phyloP scores from a whole-genome alignment of 2,113 vertebrate species.

The Pyxicephalus adspersus region DNA sequence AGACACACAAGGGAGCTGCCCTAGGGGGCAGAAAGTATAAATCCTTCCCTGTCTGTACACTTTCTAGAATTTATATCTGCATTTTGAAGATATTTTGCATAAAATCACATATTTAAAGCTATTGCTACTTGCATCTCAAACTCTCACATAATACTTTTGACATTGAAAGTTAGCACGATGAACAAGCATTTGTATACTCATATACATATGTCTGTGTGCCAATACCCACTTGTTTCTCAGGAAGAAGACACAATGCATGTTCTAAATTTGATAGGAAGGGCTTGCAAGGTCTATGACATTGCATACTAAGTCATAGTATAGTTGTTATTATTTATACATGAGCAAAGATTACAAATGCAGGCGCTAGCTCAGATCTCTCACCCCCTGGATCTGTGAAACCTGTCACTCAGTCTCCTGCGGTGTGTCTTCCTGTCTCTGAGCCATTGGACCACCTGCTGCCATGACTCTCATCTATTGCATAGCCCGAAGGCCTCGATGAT shows the following conservation, averaged over 20 bases:
- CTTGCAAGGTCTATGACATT: conserved; percentile 78
- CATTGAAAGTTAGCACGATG: conserved; percentile 16
- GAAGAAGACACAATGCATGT: conserved; percentile 46
- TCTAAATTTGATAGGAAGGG: conserved; percentile 56
- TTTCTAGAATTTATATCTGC: too few relatives aligned
- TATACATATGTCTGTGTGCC: conserved; percentile 51
- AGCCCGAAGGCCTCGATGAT: conserved; percentile 90
- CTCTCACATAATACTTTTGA: not conserved
- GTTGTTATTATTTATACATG: conserved; percentile 89
- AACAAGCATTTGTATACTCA: conserved; percentile 9
- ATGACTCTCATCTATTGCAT: conserved; percentile 87
- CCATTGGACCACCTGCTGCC: conserved; percentile 88
- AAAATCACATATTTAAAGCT: too few relatives aligned
- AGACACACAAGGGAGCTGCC: too few relatives aligned
- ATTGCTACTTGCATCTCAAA: too few relatives aligned
- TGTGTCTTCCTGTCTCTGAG: conserved; percentile 87
- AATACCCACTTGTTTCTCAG: conserved; percentile 46
- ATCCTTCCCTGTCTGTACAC: too few relatives aligned
- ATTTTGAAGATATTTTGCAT: too few relatives aligned
- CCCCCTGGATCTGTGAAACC: conserved; percentile 86
- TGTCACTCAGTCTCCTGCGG: conserved; percentile 86
- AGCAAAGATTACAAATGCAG: conserved; percentile 87
- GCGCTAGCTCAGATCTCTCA: conserved; percentile 84
- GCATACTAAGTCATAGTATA: conserved; percentile 82
- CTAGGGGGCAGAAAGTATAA: too few relatives aligned